A percentile compares a stretch with the other conserved stretches of the same genome.
These are phyloP conservation scores for Protobothrops flavoviridis DNA, from an alignment of 2,113 vertebrate species.

Conservation along the genomic window DNA sequence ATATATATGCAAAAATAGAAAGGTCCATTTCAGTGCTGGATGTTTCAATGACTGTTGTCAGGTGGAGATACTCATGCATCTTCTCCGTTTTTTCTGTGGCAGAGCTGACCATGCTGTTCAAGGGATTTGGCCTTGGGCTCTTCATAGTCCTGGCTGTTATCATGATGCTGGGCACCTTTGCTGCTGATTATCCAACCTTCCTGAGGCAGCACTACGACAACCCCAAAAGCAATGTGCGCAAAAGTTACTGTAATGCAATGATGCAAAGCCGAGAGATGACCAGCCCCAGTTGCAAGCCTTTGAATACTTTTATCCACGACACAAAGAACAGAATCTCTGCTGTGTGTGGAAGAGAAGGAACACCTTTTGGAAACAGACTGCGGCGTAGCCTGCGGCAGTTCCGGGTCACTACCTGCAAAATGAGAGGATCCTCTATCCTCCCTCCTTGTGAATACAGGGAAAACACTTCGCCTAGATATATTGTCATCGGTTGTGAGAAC, in stretches of 20 bases:
- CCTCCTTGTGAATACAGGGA: not conserved
- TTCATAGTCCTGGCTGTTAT: not conserved
- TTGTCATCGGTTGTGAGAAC: not conserved
- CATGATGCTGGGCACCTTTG: not conserved
- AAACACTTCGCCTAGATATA: not conserved
- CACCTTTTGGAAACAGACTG: not conserved
- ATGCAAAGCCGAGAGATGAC: not conserved
- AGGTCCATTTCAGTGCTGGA: not conserved
- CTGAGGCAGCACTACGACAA: not conserved
- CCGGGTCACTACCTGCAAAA: not conserved
- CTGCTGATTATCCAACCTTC: not conserved
- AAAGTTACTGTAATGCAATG: not conserved
- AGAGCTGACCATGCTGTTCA: not conserved
- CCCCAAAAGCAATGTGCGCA: not conserved
- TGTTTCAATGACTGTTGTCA: not conserved
- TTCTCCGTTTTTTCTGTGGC: not conserved
- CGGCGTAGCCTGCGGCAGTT: not conserved
- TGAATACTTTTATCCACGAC: slow-evolving; percentile 3
- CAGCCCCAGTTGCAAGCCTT: not conserved
- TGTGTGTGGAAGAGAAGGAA: not conserved
- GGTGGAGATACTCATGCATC: not conserved
- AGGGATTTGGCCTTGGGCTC: not conserved
- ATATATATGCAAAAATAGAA: not conserved
- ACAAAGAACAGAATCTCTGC: not conserved
- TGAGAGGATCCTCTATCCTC: not conserved